Evolutionary conservation across 2,797 vertebrate genomes (phyloP), one percentile per base, ranked within the genome.

Genomic region (Malacoctenus gilli): DNA sequence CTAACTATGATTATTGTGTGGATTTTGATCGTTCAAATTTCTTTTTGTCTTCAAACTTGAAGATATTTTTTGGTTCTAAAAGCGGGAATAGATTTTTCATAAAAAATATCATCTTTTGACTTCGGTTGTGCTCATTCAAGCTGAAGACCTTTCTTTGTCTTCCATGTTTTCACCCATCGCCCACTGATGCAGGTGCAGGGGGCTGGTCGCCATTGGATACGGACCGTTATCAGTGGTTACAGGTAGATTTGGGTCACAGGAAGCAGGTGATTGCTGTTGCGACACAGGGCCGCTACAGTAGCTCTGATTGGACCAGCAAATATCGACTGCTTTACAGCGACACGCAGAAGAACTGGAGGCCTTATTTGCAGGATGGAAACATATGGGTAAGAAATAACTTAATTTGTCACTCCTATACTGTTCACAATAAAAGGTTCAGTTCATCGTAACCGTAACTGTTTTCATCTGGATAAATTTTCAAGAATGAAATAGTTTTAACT

Each of bases 221-320:
- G 0, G 95, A 99, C 59, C 93, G 87, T 62, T 94, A 95, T 66
- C 94, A 93, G 1, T 99, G 97, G 97, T 88, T 99, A 40, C 95
- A 99, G 82, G 92, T 98, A 52, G 95, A 99, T 84, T 92, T 99
- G 78, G 94, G 94, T 16, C 91, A 65, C 13, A 90, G 95, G 78
- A 98, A 93, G 68, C 94, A 96, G 76, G 90, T 99, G 57, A 93
- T 92, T 23, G 92, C 94, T 58, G 60, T 98, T 44, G 94, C 92
- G 0, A 99, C 96, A 1, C 97, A 99, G 82, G 96, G 97, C 59
- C 92, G 96, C 56, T 97, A 98, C 56, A 93, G 95, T 73, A 98
- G 94, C 60, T 93, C 94, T 0, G 97, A 98, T 22, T 99, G 96
- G 96, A 93, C 93, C n/a, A 94, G 91, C 5, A 94, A 93, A 7